Percentiles rank a stretch among this genome's conserved stretches.
phyloP scores from a whole-genome alignment of 1,140 invertebrate genomes.

The Ips typographus region DNA sequence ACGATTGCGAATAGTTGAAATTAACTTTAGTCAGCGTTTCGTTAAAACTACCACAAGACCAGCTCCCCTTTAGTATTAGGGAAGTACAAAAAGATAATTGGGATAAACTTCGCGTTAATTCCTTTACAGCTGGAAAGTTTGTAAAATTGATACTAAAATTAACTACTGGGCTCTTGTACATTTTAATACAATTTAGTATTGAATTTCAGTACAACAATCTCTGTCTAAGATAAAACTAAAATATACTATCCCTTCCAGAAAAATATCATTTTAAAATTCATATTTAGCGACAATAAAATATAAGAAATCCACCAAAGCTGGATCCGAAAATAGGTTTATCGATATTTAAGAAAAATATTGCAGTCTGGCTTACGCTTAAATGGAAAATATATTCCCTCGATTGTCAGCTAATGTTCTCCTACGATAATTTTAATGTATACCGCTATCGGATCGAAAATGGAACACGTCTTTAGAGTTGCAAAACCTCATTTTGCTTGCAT shows the following conservation, averaged over 20 bases:
- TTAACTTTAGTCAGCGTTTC: slow-evolving; percentile 5
- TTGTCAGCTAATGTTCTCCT: background rate
- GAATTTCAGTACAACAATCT: background rate
- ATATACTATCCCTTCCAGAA: background rate
- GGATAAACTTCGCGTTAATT: slow-evolving; percentile 23
- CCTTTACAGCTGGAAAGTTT: slow-evolving; percentile 24
- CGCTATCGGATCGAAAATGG: background rate
- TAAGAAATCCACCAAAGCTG: slow-evolving; percentile 16
- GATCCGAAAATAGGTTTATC: slow-evolving; percentile 21
- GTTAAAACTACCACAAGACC: slow-evolving; percentile 14
- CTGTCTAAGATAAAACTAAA: background rate
- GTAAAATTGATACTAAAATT: slow-evolving; percentile 22
- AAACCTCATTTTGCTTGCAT: too few species aligned
- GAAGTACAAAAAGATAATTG: slow-evolving; percentile 22
- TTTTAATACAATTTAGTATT: slow-evolving; percentile 20
- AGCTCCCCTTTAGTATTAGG: slow-evolving; percentile 11
- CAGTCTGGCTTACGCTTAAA: slow-evolving; percentile 11
- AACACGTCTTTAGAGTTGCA: too few species aligned
- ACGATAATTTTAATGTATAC: slow-evolving; percentile 10
- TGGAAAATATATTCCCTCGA: slow-evolving; percentile 2
- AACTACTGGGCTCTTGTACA: slow-evolving; percentile 14
- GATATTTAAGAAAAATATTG: slow-evolving; percentile 25
- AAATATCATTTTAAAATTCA: slow-evolving; percentile 6
- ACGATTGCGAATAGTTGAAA: slow-evolving; percentile 4
- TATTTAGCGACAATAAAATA: slow-evolving; percentile 27